phyloP scores from a whole-genome alignment of 1,140 invertebrate species.

The Nasonia longicornis region DNA sequence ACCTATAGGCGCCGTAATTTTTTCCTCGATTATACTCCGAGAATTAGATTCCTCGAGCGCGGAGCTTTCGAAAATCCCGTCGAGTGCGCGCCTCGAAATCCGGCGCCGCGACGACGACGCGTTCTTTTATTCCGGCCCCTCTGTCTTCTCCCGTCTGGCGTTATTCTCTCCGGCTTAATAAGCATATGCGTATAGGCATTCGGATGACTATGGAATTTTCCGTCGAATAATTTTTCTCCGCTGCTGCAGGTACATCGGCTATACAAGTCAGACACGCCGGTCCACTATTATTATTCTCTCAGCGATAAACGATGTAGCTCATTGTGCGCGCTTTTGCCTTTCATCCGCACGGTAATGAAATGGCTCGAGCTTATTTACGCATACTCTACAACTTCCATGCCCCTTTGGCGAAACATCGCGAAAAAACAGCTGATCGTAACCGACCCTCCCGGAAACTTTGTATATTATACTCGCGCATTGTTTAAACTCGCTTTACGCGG shows the following conservation, averaged over 20 bases:
- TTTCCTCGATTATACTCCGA: not conserved
- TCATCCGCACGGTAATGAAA: not conserved
- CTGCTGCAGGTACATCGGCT: not conserved
- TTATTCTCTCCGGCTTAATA: too few relatives aligned
- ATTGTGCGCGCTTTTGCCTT: not conserved
- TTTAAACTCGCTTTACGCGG: not conserved
- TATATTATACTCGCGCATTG: not conserved
- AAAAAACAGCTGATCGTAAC: not conserved
- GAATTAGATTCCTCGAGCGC: not conserved
- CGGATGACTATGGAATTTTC: too few relatives aligned
- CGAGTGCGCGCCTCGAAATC: not conserved
- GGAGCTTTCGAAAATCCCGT: conserved; percentile 1
- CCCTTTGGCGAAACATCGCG: not conserved
- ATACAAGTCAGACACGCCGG: not conserved
- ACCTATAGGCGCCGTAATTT: not conserved
- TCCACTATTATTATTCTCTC: too few relatives aligned
- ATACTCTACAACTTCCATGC: not conserved
- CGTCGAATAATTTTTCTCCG: not conserved
- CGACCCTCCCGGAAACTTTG: too few relatives aligned
- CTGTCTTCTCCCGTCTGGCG: not conserved
- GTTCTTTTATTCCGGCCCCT: not conserved
- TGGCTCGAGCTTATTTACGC: not conserved
- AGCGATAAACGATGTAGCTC: not conserved
- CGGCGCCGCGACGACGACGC: not conserved
- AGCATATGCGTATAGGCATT: too few relatives aligned